Evolutionary conservation across 2,888 invertebrate genomes (phyloP).

Genomic region (Agriopis aurantiaria): DNA sequence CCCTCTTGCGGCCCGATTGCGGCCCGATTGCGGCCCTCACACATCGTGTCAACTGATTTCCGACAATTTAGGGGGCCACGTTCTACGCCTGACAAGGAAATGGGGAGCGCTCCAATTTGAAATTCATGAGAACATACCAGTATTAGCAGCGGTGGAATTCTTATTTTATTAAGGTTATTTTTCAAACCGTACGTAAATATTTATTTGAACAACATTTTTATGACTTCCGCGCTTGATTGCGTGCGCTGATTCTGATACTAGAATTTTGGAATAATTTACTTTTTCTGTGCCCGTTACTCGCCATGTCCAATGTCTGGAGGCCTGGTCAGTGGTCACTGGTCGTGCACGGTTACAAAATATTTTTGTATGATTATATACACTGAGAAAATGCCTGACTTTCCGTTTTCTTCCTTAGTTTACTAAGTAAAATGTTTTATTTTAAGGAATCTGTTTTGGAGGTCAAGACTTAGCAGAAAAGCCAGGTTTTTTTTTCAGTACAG

Average conservation of each 20-base stretch:
- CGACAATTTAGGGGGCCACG: constrained; percentile 24
- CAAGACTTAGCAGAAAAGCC: too few relatives aligned
- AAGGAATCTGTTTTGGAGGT: too few relatives aligned
- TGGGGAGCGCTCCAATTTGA: constrained; percentile 19
- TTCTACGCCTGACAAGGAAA: constrained; percentile 18
- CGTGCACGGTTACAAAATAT: not conserved
- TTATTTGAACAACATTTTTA: constrained; percentile 1
- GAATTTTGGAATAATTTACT: not conserved
- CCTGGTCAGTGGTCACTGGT: too few relatives aligned
- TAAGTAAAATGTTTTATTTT: too few relatives aligned
- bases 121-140: constrained; percentile 22
- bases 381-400: too few relatives aligned
- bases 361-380: not conserved
- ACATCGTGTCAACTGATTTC: constrained; percentile 29
- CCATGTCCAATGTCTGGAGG: not conserved
- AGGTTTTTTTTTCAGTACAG: too few relatives aligned
- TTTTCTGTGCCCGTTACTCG: not conserved
- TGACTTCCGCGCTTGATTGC: not conserved
- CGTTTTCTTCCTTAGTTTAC: too few relatives aligned
- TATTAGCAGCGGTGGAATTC: constrained; percentile 14
- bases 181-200: not conserved
- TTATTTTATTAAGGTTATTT: constrained; percentile 15
- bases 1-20: constrained; percentile 4
- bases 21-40: not conserved
- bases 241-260: not conserved